phyloP scores from a whole-genome alignment of 2,113 vertebrate species.

The Cyanoderma ruficeps region DNA sequence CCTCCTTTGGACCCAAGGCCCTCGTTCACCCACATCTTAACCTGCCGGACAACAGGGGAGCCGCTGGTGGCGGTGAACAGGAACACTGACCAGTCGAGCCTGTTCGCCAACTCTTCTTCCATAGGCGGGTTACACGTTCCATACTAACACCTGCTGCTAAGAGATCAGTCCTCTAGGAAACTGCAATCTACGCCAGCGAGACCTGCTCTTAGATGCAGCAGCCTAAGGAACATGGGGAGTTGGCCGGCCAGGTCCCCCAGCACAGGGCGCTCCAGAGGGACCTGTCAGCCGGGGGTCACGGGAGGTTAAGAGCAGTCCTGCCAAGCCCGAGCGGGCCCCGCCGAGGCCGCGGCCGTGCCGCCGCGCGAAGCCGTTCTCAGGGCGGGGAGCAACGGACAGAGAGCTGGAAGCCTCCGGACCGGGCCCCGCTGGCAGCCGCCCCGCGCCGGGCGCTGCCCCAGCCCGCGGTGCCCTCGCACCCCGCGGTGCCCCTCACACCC shows the following conservation, averaged over 20 bases:
- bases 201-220: fast-evolving
- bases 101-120: background rate
- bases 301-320: background rate
- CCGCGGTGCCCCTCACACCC: background rate
- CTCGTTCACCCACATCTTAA: background rate
- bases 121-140: background rate
- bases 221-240: fast-evolving
- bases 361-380: background rate
- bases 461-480: background rate
- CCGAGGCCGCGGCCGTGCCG: background rate
- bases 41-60: background rate
- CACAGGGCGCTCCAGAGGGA: background rate
- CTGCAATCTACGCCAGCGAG: fast-evolving
- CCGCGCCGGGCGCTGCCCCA: background rate
- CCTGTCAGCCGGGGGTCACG: background rate
- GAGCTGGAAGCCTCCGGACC: background rate
- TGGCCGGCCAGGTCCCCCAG: fast-evolving
- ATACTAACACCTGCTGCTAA: background rate
- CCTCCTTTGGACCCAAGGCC: background rate
- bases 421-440: background rate
- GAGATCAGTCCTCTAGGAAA: background rate
- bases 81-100: background rate
- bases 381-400: background rate
- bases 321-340: too few relatives aligned
- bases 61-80: background rate